Base-by-base conservation (phyloP, 1,140 invertebrate species). In the Anastrepha obliqua region DNA sequence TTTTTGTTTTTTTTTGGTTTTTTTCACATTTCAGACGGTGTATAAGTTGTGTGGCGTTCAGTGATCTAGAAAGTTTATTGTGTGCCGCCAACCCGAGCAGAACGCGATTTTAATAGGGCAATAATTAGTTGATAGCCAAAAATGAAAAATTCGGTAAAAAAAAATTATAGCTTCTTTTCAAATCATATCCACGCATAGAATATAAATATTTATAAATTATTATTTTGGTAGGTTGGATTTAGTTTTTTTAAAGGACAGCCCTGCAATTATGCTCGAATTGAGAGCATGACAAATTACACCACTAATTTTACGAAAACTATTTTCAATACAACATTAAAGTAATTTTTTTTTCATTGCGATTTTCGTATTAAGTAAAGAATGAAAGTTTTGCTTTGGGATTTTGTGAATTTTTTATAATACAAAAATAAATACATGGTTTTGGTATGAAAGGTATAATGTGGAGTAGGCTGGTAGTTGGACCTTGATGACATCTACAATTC, bases 271-370 rank as follows among this genome's bases (percentile, higher is more conserved):
- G 47, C 3, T 55, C 74, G n/a, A 81, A 81, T 55, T 81, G 74
- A 81, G 74, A 81, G 74, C 74, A 58, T 58, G 47, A 81, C 74
- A 55, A 81, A 81, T 81, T 51, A 81, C 3, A 81, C 17, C 17
- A 11, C 13, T 29, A 55, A 81, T 55, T 58, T 81, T 29, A 29
- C 55, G 1, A 81, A 55, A 81, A 55, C 3, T 9, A 81, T 42
- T 20, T 20, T 29, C 47, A 81, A 81, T 9, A 3, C 8, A 6
- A 44, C 11, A 11, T 67, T 58, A 8, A 58, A 58, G 7, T 58
- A 58, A 58, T 58, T 5, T 11, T 67, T 67, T 39, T 0, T 39
- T 67, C 13, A 39, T 5, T 67, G 29, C 64, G 4, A 67, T 67
- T 67, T 67, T 67, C 29, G 9, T 20, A 29, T 29, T 8, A 67